Evolutionary conservation across 2,888 invertebrate species (phyloP).

Genomic region (Alentia gelatinosa): DNA sequence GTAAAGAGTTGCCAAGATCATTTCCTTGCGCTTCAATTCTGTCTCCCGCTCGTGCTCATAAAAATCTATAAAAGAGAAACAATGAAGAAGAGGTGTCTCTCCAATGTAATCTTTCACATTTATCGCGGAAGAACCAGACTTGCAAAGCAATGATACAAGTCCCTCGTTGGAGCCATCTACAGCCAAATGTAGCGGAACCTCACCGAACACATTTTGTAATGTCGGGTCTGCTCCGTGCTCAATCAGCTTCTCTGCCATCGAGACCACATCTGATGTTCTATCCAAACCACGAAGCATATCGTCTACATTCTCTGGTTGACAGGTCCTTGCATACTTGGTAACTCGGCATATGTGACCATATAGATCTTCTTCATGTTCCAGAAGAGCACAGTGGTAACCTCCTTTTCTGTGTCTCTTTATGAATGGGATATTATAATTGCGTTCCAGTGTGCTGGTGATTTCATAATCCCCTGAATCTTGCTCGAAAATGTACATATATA

Average conservation of each 20-base stretch:
- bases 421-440: background rate
- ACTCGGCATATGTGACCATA: background rate
- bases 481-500: background rate
- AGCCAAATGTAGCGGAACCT: background rate
- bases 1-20: background rate
- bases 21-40: background rate
- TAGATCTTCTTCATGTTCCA: background rate
- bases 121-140: background rate
- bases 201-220: background rate
- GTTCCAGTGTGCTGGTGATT: background rate
- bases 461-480: background rate
- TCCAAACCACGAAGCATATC: background rate
- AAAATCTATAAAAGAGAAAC: background rate
- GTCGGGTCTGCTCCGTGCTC: background rate
- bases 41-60: background rate
- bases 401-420: background rate
- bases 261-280: background rate
- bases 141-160: background rate
- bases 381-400: background rate
- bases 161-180: background rate
- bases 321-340: background rate
- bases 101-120: background rate
- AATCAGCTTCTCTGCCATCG: background rate
- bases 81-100: background rate
- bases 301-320: background rate